phyloP scores from a whole-genome alignment of 2,888 invertebrate genomes.

The Lasioglossum morio region DNA sequence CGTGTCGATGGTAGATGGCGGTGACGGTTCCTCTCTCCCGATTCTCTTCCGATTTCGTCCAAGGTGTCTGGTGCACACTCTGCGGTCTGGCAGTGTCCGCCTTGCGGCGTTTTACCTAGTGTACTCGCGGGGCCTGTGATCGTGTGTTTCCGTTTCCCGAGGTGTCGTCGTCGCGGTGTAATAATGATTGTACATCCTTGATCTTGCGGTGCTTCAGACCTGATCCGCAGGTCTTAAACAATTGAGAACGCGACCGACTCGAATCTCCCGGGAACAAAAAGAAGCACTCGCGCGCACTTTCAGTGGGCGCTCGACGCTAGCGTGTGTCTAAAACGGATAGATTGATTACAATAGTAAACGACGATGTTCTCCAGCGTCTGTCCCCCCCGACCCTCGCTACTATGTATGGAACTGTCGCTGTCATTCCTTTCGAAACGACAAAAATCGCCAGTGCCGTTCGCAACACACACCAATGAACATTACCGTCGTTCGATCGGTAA shows the following conservation, averaged over 20 bases:
- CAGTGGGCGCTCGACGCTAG: neutral
- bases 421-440: neutral
- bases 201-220: neutral
- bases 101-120: conserved; percentile 80
- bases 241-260: neutral
- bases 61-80: conserved; percentile 75
- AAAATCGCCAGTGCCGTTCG: neutral
- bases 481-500: conserved; percentile 55
- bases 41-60: neutral
- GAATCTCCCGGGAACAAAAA: neutral
- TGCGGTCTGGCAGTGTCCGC: conserved; percentile 83
- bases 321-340: neutral
- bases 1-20: conserved; percentile 35
- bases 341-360: conserved; percentile 1
- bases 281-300: neutral
- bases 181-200: conserved; percentile 13
- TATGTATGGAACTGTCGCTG: conserved; percentile 38
- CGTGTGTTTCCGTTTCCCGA: neutral
- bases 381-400: conserved; percentile 1
- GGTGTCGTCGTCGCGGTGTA: neutral
- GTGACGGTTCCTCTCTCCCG: conserved; percentile 24
- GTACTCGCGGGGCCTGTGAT: conserved; percentile 37
- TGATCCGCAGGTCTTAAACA: neutral
- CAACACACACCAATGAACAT: neutral
- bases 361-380: conserved; percentile 26